Base-by-base conservation (phyloP, 2,113 vertebrate genomes). In the Podilymbus podiceps region DNA sequence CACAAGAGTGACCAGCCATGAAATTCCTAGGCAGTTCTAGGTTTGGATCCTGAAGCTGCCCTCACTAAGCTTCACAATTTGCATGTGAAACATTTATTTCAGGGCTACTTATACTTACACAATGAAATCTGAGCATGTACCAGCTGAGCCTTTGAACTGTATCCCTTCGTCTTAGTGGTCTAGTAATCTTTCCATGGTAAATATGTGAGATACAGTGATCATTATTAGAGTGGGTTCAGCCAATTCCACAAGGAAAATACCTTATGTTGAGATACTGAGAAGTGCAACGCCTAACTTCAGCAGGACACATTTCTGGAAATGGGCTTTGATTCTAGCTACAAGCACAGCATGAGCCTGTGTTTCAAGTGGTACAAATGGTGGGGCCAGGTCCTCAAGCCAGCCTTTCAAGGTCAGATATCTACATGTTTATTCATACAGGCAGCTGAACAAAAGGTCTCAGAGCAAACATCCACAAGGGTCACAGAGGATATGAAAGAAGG, bases 71-170 rank as follows among this genome's bases (percentile, higher is more conserved):
- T 83, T 90, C 85, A 77, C 21, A 35, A 22, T 86, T 90, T 71
- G 31, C 23, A 74, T 86, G 42, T 90, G 33, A 44, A 55, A 46
- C n/a, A 49, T 83, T 80, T 88, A 38, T 90, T 94, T 74, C 38
- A 59, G 38, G 25, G 19, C 28, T 90, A 78, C 78, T 93, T 74
- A 46, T 81, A 85, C 71, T 69, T 69, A 55, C 20, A 85, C 38
- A 93, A 69, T 7, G 42, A 93, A 94, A 97, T 71, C 20, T 69
- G 71, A 96, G 46, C 44, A 44, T 20, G 3, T 55, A 85, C 28
- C 60, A 96, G 40, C 56, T 60, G 16, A 90, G 76, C 58, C 76
- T 93, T 90, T 93, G 93, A 93, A 76, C 72, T 88, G 13, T 30
- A 77, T 71, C 59, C 83, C 40, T 86, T 88, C 62, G 90, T 78